A percentile compares a stretch with the other conserved stretches of the same genome.
phyloP scores from a whole-genome alignment of 2,113 vertebrate genomes.

The Hystrix brachyura region DNA sequence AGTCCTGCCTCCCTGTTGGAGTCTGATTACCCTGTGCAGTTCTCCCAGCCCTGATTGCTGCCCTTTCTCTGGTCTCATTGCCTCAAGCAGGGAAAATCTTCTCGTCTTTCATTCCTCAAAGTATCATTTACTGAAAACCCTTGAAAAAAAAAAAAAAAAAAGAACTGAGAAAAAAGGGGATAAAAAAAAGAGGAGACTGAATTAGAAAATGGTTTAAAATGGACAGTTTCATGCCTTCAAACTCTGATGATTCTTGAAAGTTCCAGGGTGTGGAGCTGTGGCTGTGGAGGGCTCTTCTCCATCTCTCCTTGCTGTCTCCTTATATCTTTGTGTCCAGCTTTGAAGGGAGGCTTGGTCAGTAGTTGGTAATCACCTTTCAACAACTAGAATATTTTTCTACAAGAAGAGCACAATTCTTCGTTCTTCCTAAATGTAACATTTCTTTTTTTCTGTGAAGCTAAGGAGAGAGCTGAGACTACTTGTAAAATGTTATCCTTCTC shows the following conservation, averaged over 20 bases:
- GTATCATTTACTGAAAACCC: neutral
- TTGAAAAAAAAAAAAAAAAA: neutral
- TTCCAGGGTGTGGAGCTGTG: neutral
- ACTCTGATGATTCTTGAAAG: neutral
- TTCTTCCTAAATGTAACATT: neutral
- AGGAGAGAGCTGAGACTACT: neutral
- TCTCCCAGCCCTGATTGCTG: neutral
- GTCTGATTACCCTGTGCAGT: neutral
- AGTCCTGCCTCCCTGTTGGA: neutral
- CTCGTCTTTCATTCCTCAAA: neutral
- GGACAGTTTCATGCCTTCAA: neutral
- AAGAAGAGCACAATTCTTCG: neutral
- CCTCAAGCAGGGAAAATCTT: neutral
- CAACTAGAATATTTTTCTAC: neutral
- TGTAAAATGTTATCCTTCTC: neutral
- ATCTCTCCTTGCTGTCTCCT: neutral
- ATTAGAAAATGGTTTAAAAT: neutral
- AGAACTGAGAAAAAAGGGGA: neutral
- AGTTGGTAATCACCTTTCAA: neutral
- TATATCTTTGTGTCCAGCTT: neutral
- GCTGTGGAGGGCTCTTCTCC: rapidly evolving
- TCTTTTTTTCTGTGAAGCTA: neutral
- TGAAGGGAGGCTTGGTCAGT: neutral
- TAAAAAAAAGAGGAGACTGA: neutral
- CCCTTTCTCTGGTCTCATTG: neutral